Base-by-base conservation (phyloP, 2,888 invertebrate species). In the Stomorhina lunata region DNA sequence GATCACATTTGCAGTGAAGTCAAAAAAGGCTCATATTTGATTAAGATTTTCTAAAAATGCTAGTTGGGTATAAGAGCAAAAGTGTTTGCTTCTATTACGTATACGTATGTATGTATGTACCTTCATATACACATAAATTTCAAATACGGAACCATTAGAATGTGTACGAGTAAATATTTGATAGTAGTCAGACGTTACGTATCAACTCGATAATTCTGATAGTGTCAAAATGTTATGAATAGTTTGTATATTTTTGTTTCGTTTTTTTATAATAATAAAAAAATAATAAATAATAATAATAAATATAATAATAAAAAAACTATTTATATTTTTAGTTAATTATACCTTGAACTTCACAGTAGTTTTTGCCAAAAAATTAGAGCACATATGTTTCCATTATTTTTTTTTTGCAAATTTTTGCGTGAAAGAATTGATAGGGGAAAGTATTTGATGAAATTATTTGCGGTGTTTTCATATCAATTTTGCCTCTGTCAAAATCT, bases 311-410 rank as follows among this genome's bases (percentile, higher is more conserved):
- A 29, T 80, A 20, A 20, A 32, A 9, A 43, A 17, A 32, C 43
- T 69, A 25, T 59, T 40, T 81, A 57, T 82, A 77, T 53, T 76
- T 84, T 87, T 84, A 48, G 73, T 68, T 75, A 84, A 85, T 84
- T 75, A 88, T 86, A 89, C 89, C 89, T 89, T 89, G 89, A 89
- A 89, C 89, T 89, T 89, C 89, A 89, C 89, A 88, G 87, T 87
- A 88, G 88, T 88, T 89, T 88, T 20, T 57, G 29, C 15, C 10
- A 50, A 59, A 57, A 61, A 43, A 34, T 50, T 10, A 45, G 1
- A 48, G 27, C 27, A 29, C 5, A 37, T 10, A 10, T 48, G 27
- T 57, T 71, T 78, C 37, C 29, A 57, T 34, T 65, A 57, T 45
- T 40, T 20, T 25, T 27, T 37, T 48, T 40, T 48, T 68, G 17